These are phyloP conservation scores for Abrostola triplasia DNA, from an alignment of 2,888 invertebrate genomes.

Conservation along the genomic window DNA sequence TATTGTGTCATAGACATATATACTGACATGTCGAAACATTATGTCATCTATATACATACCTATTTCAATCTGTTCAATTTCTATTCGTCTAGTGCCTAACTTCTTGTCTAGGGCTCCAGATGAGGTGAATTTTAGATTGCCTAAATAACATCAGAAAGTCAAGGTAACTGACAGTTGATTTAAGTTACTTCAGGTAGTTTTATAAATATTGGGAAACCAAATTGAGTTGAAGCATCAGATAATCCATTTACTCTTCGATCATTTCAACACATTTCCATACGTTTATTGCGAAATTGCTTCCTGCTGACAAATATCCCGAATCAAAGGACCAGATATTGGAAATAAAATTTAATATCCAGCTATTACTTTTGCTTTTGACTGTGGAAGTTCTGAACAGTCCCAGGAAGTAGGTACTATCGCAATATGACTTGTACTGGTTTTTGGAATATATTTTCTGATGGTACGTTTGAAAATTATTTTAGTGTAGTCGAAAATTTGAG, in stretches of 20 bases:
- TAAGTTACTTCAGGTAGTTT: background rate
- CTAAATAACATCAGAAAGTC: too few species aligned
- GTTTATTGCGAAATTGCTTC: background rate
- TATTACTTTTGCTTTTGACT: background rate
- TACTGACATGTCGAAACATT: too few species aligned
- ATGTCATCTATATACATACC: too few species aligned
- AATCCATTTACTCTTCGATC: background rate
- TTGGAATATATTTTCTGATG: background rate
- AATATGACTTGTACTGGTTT: background rate
- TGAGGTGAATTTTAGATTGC: too few species aligned
- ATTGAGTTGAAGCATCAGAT: background rate
- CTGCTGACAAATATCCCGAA: slow-evolving; percentile 1
- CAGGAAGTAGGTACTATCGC: too few species aligned
- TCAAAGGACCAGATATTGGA: slow-evolving; percentile 1
- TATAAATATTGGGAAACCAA: background rate
- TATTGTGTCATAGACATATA: too few species aligned
- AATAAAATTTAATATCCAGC: background rate
- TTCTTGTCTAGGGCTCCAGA: too few species aligned
- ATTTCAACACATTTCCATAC: background rate
- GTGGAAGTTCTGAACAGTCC: background rate
- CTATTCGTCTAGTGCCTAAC: too few species aligned
- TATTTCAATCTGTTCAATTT: too few species aligned
- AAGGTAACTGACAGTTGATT: background rate
- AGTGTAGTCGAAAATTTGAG: too few species aligned
- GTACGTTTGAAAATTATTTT: background rate